Conservation (phyloP, 2,888 invertebrate genomes). For the Amblyjoppa proteus region DNA sequence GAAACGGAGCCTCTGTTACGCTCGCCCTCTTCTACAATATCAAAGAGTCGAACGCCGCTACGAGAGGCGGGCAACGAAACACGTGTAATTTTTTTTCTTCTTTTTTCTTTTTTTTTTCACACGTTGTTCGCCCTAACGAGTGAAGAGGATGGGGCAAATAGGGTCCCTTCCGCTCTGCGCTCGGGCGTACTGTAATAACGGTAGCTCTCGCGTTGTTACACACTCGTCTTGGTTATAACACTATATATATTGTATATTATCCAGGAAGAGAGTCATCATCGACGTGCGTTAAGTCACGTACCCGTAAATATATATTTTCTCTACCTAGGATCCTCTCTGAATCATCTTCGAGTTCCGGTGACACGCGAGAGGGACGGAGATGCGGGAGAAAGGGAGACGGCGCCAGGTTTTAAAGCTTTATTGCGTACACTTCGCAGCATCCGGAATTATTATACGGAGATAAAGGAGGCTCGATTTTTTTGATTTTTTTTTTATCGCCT, state of each 20-base stretch:
- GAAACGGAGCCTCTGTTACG: slow-evolving; percentile 39
- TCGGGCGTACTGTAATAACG: slow-evolving; percentile 59
- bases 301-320: slow-evolving; percentile 33
- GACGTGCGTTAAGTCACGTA: slow-evolving; percentile 57
- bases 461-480: slow-evolving; percentile 18
- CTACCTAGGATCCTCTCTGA: slow-evolving; percentile 32
- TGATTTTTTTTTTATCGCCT: slow-evolving; percentile 28
- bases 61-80: slow-evolving; percentile 28
- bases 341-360: slow-evolving; percentile 64
- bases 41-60: slow-evolving; percentile 39
- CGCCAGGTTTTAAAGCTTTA: slow-evolving; percentile 46
- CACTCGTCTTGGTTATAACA: slow-evolving; percentile 1
- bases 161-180: slow-evolving; percentile 57
- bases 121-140: slow-evolving; percentile 58
- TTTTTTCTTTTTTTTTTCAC: slow-evolving; percentile 35
- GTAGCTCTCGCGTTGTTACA: slow-evolving; percentile 53
- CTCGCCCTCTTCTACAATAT: slow-evolving; percentile 29
- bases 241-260: slow-evolving; percentile 49
- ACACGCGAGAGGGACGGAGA: slow-evolving; percentile 13
- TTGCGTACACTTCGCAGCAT: slow-evolving; percentile 49
- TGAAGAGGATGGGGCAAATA: slow-evolving; percentile 53
- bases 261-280: slow-evolving; percentile 69
- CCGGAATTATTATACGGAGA: slow-evolving; percentile 41
- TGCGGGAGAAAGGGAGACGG: neutral
- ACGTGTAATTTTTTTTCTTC: slow-evolving; percentile 29